phyloP scores from a whole-genome alignment of 1,140 invertebrate genomes.

The Drosophila lowei region DNA sequence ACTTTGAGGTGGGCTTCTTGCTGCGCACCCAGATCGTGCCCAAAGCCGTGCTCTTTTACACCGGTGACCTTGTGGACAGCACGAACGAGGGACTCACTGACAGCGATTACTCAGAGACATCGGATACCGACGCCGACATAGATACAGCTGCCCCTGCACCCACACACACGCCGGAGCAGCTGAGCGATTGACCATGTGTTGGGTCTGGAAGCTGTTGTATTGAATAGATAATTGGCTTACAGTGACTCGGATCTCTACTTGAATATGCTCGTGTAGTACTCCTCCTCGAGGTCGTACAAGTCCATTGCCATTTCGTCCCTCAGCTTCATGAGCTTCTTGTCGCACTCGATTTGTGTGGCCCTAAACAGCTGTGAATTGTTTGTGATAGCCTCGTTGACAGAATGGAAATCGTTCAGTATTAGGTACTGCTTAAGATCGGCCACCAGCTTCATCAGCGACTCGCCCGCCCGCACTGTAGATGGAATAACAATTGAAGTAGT shows the following conservation, averaged over 20 bases:
- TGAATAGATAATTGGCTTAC: conserved; percentile 1
- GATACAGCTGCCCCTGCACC: no score
- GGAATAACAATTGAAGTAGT: no score
- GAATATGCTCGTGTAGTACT: conserved; percentile 98
- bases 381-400: conserved; percentile 97
- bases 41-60: conserved; percentile 95
- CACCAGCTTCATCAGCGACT: conserved; percentile 97
- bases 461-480: conserved; percentile 92
- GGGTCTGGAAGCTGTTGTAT: neutral
- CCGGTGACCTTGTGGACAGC: conserved; percentile 89
- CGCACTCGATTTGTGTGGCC: conserved; percentile 94
- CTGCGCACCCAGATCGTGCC: conserved; percentile 96
- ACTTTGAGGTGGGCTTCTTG: conserved; percentile 98
- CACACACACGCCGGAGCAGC: no score
- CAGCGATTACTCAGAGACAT: conserved; percentile 16
- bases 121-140: no score
- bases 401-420: conserved; percentile 98
- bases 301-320: conserved; percentile 97
- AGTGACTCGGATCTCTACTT: conserved; percentile 85
- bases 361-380: conserved; percentile 95
- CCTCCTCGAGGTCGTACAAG: conserved; percentile 98
- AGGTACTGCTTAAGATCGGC: conserved; percentile 98
- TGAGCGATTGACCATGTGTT: no score
- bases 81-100: conserved; percentile 30
- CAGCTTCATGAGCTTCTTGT: conserved; percentile 95